Evolutionary conservation across 2,113 vertebrate genomes (phyloP).

Genomic region (Micromys minutus): DNA sequence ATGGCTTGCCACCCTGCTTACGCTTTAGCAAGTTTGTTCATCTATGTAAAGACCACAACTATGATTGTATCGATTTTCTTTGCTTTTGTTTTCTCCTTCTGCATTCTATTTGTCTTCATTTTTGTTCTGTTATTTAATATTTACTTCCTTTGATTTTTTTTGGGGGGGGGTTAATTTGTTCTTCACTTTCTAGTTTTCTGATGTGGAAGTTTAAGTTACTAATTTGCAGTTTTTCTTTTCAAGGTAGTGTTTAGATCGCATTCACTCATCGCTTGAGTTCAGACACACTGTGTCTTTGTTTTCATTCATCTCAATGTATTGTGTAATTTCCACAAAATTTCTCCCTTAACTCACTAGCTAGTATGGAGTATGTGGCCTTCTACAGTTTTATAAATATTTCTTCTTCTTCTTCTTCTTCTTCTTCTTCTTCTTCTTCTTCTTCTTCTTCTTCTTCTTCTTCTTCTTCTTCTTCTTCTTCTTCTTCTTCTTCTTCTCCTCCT

Average conservation of each 20-base stretch:
- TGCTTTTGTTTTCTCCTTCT: not conserved
- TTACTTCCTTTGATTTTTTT: not conserved
- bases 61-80: not conserved
- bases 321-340: not conserved
- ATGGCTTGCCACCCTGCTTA: not conserved
- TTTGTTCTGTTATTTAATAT: not conserved
- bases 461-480: too few species aligned
- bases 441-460: too few species aligned
- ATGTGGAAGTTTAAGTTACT: not conserved
- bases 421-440: too few species aligned
- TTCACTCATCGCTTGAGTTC: not conserved
- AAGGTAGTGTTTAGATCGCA: not conserved
- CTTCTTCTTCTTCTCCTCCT: too few species aligned
- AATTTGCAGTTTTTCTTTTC: not conserved
- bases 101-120: not conserved
- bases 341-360: not conserved
- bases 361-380: not conserved
- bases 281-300: not conserved
- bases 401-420: too few species aligned
- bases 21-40: not conserved
- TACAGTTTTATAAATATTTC: not conserved
- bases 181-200: not conserved
- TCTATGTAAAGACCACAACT: not conserved
- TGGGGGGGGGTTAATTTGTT: not conserved
- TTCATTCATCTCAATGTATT: not conserved